Percentiles rank a stretch among this genome's conserved stretches.
Evolutionary conservation across 2,888 invertebrate genomes (phyloP).

Genomic region (Eristalis arbustorum): DNA sequence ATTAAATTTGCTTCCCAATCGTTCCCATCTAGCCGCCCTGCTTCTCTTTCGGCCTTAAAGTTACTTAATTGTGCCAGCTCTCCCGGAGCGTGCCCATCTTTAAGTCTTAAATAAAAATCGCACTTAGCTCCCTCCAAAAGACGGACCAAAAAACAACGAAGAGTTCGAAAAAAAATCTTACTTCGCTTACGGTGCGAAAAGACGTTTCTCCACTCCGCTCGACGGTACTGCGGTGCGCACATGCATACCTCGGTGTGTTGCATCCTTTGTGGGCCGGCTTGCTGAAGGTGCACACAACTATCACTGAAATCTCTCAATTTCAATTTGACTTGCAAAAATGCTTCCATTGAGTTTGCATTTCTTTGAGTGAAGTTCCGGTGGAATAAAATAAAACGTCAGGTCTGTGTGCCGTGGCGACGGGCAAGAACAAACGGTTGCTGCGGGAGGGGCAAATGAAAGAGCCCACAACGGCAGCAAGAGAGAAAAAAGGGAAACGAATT

Average conservation of each 20-base stretch:
- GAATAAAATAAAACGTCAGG: constrained; percentile 14
- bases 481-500: constrained; percentile 17
- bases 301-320: constrained; percentile 54
- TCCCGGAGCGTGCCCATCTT: no score
- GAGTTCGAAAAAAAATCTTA: not conserved
- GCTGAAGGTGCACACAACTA: constrained; percentile 41
- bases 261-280: constrained; percentile 12
- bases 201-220: not conserved
- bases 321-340: constrained; percentile 65
- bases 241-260: not conserved
- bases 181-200: not conserved
- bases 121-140: no score
- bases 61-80: no score
- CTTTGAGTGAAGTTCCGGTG: constrained; percentile 31
- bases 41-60: no score
- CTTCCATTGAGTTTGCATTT: constrained; percentile 49
- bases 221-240: constrained; percentile 1
- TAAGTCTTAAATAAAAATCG: no score
- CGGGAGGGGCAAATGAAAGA: not conserved
- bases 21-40: no score
- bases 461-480: not conserved
- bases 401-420: not conserved
- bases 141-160: not conserved
- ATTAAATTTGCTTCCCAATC: no score
- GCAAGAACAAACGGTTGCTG: not conserved